Evolutionary conservation across 2,113 vertebrate genomes (phyloP), one percentile per base, ranked within the genome.

Genomic region (Monarcha castaneiventris): DNA sequence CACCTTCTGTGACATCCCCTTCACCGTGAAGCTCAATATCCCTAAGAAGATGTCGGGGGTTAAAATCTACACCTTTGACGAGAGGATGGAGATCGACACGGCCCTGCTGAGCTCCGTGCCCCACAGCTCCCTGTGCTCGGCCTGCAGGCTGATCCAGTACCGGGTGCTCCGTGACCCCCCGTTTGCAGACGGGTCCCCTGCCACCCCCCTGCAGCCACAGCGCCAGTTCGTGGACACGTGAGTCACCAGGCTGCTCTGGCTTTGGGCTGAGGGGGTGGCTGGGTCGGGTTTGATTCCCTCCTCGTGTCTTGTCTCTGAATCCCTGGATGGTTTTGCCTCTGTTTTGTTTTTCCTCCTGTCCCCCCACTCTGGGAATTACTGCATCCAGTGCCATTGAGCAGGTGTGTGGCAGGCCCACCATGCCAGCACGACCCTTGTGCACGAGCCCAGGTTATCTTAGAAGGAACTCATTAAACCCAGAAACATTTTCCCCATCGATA

Each of bases 81-180:
- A 99, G 94, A 98, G 98, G 90, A 98, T 99, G 98, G 99, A 99
- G 97, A 98, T 99, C 5, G 99, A 99, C 43, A 99, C 99, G 0
- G 98, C 97, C 10, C 98, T 99, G 92, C 95, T 99, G 95, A 98
- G 98, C 10, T 99, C 99, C 3, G 97, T 84, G 56, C 98, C 98
- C 15, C 95, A 89, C 13, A 99, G 98, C 87, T 89, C 98, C 1
- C 93, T 98, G 76, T 99, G 99, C 92, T 98, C 98, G 1, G 35
- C 95, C 93, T 99, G 99, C 97, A 97, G 85, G 9, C 98, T 98
- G 13, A 93, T 99, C 75, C 95, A 94, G 19, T 99, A 99, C 96
- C 96, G 95, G 22, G 73, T 99, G 20, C 95, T 98, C 20, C 97
- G 99, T 0, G 97, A 98, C 5, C 99, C 99, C 5, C 97, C 98